Evolutionary conservation across 2,113 vertebrate genomes (phyloP).

Genomic region (Tapirus terrestris): DNA sequence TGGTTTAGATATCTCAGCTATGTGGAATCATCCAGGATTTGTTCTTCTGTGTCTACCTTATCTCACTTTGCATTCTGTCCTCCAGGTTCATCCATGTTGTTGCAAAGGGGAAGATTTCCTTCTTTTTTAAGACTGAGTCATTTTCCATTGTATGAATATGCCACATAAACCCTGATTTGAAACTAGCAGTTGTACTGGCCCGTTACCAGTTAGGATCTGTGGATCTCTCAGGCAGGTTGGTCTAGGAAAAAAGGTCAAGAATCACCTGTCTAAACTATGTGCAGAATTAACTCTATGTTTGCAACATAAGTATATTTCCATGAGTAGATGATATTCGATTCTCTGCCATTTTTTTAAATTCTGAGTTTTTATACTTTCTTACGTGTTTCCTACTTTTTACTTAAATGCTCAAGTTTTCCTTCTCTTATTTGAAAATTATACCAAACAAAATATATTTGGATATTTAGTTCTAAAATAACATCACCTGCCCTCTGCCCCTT

Average conservation of each 20-base stretch:
- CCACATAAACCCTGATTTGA: neutral
- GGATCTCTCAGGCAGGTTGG: neutral
- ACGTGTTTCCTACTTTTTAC: neutral
- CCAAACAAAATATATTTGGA: neutral
- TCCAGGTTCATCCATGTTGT: no score
- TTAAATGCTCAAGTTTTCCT: neutral
- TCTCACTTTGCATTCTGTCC: accelerated
- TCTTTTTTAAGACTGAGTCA: neutral
- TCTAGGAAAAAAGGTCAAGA: neutral
- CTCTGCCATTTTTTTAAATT: neutral
- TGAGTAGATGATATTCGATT: neutral
- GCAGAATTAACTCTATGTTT: neutral
- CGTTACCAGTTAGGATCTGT: neutral
- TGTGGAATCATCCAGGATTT: accelerated
- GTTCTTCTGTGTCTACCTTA: neutral
- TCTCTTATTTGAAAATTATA: neutral
- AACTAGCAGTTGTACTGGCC: neutral
- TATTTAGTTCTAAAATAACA: neutral
- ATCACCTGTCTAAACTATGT: accelerated
- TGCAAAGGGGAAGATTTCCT: neutral
- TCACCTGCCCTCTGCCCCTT: neutral
- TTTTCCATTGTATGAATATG: no score
- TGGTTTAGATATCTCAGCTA: accelerated
- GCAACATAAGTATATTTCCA: no score
- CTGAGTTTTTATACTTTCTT: neutral